Evolutionary conservation across 2,888 invertebrate species (phyloP).

Genomic region (Idaea dimidiata): DNA sequence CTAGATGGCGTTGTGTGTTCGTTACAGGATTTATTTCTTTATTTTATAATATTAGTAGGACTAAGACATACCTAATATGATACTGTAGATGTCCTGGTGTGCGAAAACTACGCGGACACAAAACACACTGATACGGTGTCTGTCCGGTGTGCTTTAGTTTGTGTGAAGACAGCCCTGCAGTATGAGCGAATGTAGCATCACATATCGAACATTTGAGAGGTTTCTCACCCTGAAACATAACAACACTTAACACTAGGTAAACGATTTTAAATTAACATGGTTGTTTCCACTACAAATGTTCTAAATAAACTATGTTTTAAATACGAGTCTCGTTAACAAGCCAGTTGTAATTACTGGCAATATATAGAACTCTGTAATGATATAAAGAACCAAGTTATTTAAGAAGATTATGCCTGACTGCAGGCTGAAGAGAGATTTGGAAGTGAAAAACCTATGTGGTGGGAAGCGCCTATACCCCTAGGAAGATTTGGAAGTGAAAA

Average conservation of each 20-base stretch:
- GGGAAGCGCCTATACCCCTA: too few species aligned
- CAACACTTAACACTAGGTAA: too few species aligned
- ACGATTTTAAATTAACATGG: neutral
- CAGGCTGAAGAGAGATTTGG: too few species aligned
- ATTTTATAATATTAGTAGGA: constrained; percentile 2
- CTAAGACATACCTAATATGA: constrained; percentile 58
- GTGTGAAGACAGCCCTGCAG: constrained; percentile 65
- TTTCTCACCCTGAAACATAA: constrained; percentile 65
- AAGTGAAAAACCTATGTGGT: too few species aligned
- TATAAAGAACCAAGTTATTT: too few species aligned
- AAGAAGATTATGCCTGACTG: too few species aligned
- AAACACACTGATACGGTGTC: constrained; percentile 64
- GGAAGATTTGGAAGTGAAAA: too few species aligned
- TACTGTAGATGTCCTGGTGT: constrained; percentile 73
- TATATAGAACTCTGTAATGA: too few species aligned
- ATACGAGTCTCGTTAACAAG: too few species aligned
- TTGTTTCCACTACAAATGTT: neutral
- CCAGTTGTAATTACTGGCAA: too few species aligned
- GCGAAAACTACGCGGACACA: constrained; percentile 68
- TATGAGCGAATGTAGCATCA: constrained; percentile 67
- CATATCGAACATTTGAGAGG: constrained; percentile 66
- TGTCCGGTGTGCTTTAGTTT: constrained; percentile 69
- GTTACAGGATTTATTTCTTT: neutral
- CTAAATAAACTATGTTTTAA: neutral
- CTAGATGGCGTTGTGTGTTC: too few species aligned